These are phyloP conservation scores for Lepilemur septentrionalis DNA, from an alignment of 2,797 vertebrate genomes.

Conservation along the genomic window DNA sequence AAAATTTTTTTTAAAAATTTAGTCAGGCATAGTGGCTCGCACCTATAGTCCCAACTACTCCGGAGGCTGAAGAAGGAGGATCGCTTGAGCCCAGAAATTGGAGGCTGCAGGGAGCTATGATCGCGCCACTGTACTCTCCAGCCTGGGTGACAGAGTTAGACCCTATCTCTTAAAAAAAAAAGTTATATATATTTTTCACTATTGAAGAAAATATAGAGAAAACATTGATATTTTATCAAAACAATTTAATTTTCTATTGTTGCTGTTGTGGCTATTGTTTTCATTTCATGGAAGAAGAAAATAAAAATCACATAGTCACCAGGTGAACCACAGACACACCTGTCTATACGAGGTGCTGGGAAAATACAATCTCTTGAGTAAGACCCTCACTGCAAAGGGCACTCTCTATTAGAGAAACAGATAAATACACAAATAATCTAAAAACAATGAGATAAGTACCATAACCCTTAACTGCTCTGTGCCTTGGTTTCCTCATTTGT, in stretches of 20 bases:
- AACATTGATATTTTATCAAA: background rate
- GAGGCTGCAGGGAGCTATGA: no score
- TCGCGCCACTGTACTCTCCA: no score
- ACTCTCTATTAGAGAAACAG: background rate
- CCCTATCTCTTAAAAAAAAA: background rate
- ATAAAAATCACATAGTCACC: background rate
- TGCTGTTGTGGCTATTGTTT: background rate
- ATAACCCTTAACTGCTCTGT: background rate
- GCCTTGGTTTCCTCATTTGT: background rate
- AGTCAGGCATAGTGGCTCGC: no score
- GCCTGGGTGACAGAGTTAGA: no score
- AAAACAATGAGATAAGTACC: background rate
- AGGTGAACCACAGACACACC: background rate
- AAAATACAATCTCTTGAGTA: background rate
- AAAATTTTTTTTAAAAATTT: no score
- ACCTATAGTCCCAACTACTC: no score
- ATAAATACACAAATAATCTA: background rate
- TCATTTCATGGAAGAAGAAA: background rate
- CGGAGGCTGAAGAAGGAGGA: no score
- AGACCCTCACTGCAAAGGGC: background rate
- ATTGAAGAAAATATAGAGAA: background rate
- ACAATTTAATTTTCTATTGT: background rate
- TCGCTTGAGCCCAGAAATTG: no score
- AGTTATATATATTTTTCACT: background rate
- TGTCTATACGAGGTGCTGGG: background rate